These are phyloP conservation scores for Drosophila quadrilineata DNA, from an alignment of 1,140 invertebrate genomes.

Conservation along the genomic window DNA sequence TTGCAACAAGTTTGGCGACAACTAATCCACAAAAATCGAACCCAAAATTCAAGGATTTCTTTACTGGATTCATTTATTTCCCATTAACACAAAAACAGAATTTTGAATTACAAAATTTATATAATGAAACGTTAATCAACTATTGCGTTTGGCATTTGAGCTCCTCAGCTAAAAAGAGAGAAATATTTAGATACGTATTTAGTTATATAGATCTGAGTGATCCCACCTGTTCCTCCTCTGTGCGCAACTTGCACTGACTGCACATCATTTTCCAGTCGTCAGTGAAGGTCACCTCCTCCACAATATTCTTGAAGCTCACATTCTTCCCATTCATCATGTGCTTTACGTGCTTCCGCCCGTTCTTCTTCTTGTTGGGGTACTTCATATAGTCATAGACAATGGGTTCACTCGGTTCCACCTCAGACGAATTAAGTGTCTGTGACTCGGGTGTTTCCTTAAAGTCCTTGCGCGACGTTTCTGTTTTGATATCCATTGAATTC, in stretches of 20 bases:
- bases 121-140: too few species aligned
- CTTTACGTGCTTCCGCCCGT: constrained; percentile 3
- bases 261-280: constrained; percentile 48
- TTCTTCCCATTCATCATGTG: constrained; percentile 4
- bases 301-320: constrained; percentile 49
- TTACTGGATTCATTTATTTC: background rate
- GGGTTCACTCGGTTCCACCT: background rate
- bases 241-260: constrained; percentile 30
- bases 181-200: background rate
- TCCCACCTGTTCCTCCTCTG: constrained; percentile 62
- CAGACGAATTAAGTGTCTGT: background rate
- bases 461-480: background rate
- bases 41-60: too few species aligned
- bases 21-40: background rate
- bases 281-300: constrained; percentile 50
- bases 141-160: constrained; percentile 20
- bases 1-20: constrained; percentile 24
- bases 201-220: background rate
- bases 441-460: background rate
- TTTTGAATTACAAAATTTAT: too few species aligned
- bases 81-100: too few species aligned
- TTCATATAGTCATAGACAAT: constrained; percentile 61
- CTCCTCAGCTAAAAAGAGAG: constrained; percentile 1
- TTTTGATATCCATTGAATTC: background rate
- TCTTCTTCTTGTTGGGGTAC: constrained; percentile 34